Conservation (phyloP, 2,797 vertebrate genomes). For the Tinamus major region DNA sequence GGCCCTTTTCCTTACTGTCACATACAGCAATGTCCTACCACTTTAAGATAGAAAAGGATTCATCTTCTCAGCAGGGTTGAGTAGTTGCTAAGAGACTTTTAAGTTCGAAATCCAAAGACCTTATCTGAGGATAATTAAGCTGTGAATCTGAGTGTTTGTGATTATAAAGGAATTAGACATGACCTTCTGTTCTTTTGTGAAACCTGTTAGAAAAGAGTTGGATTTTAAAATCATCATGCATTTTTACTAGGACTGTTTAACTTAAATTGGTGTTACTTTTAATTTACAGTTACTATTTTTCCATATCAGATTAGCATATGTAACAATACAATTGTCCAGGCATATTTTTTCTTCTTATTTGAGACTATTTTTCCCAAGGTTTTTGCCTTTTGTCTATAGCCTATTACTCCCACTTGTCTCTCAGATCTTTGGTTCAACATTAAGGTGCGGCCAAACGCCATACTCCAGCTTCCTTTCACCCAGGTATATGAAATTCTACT, state of each 20-base stretch:
- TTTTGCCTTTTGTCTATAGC: neutral
- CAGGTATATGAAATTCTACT: neutral
- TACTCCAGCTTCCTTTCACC: neutral
- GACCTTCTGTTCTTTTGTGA: constrained; percentile 24
- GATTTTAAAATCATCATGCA: neutral
- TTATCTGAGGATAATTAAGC: constrained; percentile 20
- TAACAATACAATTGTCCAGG: neutral
- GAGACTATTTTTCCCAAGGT: neutral
- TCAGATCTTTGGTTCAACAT: neutral
- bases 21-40: neutral
- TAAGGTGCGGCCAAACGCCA: neutral
- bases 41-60: neutral
- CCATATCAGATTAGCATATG: neutral
- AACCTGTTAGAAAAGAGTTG: neutral
- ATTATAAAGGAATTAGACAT: constrained; percentile 16
- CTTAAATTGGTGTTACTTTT: neutral
- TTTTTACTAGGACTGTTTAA: neutral
- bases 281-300: neutral
- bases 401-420: neutral
- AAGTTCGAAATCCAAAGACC: constrained; percentile 1
- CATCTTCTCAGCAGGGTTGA: neutral
- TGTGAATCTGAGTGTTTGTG: neutral
- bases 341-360: neutral
- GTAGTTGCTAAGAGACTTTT: neutral
- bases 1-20: neutral